A percentile compares a stretch with the other conserved stretches of the same genome.
phyloP scores from a whole-genome alignment of 2,113 vertebrate genomes.

The Amphilophus citrinellus region DNA sequence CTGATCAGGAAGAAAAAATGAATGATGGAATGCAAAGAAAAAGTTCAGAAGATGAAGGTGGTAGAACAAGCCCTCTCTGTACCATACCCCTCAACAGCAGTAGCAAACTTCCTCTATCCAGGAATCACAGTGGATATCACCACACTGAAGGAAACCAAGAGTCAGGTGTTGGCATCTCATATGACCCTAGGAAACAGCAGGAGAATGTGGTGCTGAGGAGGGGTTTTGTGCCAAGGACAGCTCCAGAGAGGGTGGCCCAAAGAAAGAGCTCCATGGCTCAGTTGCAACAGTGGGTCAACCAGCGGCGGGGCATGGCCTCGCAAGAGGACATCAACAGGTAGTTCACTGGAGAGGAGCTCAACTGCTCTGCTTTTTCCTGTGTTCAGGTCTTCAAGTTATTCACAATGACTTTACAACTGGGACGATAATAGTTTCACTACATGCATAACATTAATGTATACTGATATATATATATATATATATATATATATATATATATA shows the following conservation, averaged over 20 bases:
- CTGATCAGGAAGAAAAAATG: constrained; percentile 23
- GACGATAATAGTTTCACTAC: not conserved
- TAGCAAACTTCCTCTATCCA: constrained; percentile 16
- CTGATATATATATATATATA: too few relatives aligned
- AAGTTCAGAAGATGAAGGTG: constrained; percentile 17
- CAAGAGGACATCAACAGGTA: constrained; percentile 91
- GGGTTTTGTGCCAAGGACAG: constrained; percentile 83
- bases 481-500: too few relatives aligned
- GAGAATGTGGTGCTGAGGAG: constrained; percentile 81
- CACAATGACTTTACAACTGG: not conserved
- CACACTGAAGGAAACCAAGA: constrained; percentile 36
- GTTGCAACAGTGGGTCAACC: constrained; percentile 97
- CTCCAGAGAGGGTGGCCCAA: constrained; percentile 90
- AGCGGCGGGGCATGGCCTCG: constrained; percentile 80
- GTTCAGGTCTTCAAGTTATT: not conserved
- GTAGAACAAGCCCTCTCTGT: constrained; percentile 59
- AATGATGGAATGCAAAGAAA: constrained; percentile 31
- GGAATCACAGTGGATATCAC: constrained; percentile 50
- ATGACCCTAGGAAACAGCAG: constrained; percentile 53
- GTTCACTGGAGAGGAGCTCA: not conserved
- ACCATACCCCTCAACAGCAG: constrained; percentile 53
- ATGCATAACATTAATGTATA: not conserved
- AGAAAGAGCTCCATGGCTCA: constrained; percentile 96
- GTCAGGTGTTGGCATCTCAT: constrained; percentile 24
- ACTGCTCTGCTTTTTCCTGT: not conserved